Conservation (phyloP, 2,113 vertebrate genomes). For the Gadus macrocephalus region DNA sequence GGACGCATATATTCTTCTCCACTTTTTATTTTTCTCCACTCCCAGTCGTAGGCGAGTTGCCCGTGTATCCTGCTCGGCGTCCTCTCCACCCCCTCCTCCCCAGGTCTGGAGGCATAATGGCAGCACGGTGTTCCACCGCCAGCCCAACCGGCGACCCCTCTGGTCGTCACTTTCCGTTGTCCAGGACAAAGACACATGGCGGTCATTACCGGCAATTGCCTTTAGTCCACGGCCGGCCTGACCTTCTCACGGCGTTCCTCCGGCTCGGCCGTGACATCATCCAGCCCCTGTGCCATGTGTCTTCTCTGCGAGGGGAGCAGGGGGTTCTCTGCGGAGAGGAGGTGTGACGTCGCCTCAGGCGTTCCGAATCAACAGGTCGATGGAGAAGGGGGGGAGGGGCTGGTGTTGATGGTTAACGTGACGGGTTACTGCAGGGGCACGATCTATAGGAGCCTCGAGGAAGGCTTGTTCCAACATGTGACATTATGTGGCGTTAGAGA, state of each 20-base stretch:
- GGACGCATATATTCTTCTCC: constrained; percentile 1
- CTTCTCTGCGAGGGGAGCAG: background rate
- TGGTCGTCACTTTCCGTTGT: too few species aligned
- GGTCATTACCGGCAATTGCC: constrained; percentile 32
- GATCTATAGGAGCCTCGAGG: too few species aligned
- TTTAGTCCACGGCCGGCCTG: constrained; percentile 38
- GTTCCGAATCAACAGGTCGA: too few species aligned
- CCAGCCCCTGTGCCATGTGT: constrained; percentile 21
- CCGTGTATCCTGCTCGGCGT: constrained; percentile 42
- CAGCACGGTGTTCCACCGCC: too few species aligned
- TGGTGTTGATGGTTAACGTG: too few species aligned
- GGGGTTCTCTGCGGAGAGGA: constrained; percentile 1
- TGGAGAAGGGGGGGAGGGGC: too few species aligned
- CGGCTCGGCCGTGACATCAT: constrained; percentile 13
- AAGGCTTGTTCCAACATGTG: too few species aligned
- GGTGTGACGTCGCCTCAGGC: too few species aligned
- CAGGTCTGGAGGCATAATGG: constrained; percentile 1
- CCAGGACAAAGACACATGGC: background rate
- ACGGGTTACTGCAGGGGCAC: too few species aligned
- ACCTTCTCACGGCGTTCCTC: constrained; percentile 43
- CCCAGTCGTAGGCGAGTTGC: constrained; percentile 14
- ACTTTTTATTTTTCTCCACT: background rate
- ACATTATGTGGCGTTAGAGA: too few species aligned
- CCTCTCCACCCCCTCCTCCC: constrained; percentile 29
- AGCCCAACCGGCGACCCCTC: too few species aligned